Base-by-base conservation (phyloP, 1,140 invertebrate species). In the Aphidius gifuensis region DNA sequence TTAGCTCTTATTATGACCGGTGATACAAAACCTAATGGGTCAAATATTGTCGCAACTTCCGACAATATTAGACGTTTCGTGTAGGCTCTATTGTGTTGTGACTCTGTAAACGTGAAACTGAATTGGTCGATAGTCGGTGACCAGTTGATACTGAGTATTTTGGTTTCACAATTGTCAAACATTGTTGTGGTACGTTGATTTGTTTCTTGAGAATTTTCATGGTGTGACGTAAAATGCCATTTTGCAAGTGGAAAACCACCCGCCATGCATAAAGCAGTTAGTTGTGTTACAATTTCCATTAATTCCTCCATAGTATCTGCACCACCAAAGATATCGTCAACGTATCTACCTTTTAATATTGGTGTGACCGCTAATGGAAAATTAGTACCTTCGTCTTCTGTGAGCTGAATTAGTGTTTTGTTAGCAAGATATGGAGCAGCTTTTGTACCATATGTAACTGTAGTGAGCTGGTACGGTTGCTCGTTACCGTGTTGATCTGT, bases 1-100 rank as follows among this genome's bases (percentile, higher is more conserved):
- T 79, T 76, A 0, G 66, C 68, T 5, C 54, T 53, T 11, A 79
- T 58, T 1, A 67, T 65, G 0, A 74, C 49, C 4, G 76, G 75
- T 6, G 68, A 57, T 6, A 75, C 32, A 21, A 72, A 69, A 45
- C 75, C 75, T 7, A 71, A 50, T 9, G 68, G 68, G 64, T 74
- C 69, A 45, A 68, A 73, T 1, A 71, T 21, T 9, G 60, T 50
- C 4, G 64, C 54, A 9, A 63, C 43, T 23, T 65, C 57, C n/a
- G 64, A 67, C n/a, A 65, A 51, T 9, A 59, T 53, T 4, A 23
- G 21, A 6, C 61, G 64, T 57, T 68, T 68, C 1, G 64, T 62
- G 40, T 47, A 8, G 8, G 38, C 42, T 9, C 8, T 9, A 53
- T 8, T 5, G 8, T 39, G 6, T 5, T 9, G 43, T 23, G 21